phyloP scores from a whole-genome alignment of 1,140 invertebrate species.

The Brachionus koreanus region DNA sequence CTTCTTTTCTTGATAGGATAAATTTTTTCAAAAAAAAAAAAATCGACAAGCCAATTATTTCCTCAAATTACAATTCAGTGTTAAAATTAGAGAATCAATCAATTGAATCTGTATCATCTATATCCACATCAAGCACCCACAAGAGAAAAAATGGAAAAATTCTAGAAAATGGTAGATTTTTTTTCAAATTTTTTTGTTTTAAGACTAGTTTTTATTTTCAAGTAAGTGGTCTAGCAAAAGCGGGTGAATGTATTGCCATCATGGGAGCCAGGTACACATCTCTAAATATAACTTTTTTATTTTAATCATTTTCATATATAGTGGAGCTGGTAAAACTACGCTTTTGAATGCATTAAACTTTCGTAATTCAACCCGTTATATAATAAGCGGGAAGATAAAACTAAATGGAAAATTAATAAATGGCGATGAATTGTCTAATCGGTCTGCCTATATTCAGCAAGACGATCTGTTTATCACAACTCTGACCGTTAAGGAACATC shows the following conservation, averaged over 20 bases:
- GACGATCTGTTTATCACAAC: slow-evolving; percentile 63
- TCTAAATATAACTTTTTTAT: background rate
- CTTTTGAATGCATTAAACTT: slow-evolving; percentile 83
- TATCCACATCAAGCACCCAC: background rate
- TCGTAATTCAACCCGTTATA: slow-evolving; percentile 67
- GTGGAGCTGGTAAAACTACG: slow-evolving; percentile 77
- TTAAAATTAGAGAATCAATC: slow-evolving; percentile 22
- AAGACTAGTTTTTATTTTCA: background rate
- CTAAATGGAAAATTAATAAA: slow-evolving; percentile 55
- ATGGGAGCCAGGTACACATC: slow-evolving; percentile 11
- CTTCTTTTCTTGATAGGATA: background rate
- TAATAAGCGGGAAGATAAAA: slow-evolving; percentile 66
- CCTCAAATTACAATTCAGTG: slow-evolving; percentile 7
- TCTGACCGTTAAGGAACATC: slow-evolving; percentile 63
- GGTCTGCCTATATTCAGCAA: slow-evolving; percentile 91
- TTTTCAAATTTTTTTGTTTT: background rate
- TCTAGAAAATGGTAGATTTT: background rate
- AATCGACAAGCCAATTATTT: background rate
- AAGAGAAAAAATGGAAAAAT: slow-evolving; percentile 17
- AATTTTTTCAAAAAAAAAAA: background rate
- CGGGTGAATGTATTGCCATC: slow-evolving; percentile 28
- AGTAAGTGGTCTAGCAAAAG: slow-evolving; percentile 15
- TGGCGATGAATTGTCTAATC: slow-evolving; percentile 64
- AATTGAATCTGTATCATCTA: slow-evolving; percentile 10
- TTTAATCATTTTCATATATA: slow-evolving; percentile 36